Conservation (phyloP, 2,113 vertebrate species). For the Cyrtonyx montezumae region DNA sequence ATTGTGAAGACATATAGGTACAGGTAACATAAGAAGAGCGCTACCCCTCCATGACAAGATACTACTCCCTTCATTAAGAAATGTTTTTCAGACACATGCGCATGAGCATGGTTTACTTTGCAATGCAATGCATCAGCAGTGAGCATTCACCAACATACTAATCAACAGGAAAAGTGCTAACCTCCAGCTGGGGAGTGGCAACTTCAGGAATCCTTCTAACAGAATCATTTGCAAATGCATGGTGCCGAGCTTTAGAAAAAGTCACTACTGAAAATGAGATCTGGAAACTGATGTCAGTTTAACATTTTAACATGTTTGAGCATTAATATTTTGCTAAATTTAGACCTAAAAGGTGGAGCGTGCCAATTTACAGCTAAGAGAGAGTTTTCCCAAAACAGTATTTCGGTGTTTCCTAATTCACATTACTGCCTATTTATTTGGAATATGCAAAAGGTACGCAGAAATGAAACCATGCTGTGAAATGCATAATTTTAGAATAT, state of each 20-base stretch:
- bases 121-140: fast-evolving
- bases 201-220: background rate
- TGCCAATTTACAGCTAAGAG: background rate
- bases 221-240: fast-evolving
- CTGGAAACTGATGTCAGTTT: background rate
- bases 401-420: background rate
- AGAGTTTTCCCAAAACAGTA: fast-evolving
- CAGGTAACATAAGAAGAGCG: background rate
- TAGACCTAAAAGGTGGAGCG: background rate
- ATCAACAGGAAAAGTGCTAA: background rate
- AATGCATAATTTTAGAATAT: background rate
- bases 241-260: background rate
- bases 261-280: background rate
- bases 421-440: background rate
- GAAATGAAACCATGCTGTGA: background rate
- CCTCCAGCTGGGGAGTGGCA: background rate
- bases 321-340: background rate
- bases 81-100: fast-evolving
- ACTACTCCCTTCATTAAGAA: background rate
- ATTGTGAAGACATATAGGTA: background rate
- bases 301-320: background rate
- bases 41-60: background rate
- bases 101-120: background rate
- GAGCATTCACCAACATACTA: fast-evolving
- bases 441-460: background rate